Evolutionary conservation across 2,888 invertebrate species (phyloP), one percentile per base, ranked within the genome.

Genomic region (Epistrophella euchroma): DNA sequence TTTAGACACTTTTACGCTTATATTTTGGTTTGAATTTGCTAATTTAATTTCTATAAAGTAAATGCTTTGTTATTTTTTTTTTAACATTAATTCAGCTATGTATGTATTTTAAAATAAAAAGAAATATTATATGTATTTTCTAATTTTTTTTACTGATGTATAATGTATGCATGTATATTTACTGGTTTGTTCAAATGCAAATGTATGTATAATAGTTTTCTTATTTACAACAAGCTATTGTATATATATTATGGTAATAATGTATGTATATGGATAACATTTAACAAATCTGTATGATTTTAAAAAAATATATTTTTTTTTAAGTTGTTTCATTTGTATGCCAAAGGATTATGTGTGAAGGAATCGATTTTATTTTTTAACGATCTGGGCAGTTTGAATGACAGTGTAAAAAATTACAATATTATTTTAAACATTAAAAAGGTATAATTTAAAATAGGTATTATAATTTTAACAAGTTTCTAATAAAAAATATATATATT

Each of bases 1-100:
- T 83, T 88, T 88, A 88, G 88, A 88, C 71, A 88, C 85, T 84
- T 88, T 88, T 88, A 88, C 88, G 88, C 88, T 88, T 88, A 87
- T 75, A 37, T 76, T 50, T 68, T 73, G 22, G 22, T 52, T 64
- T 74, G 75, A 71, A 32, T 72, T 72, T 70, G 17, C 32, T 72
- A 22, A 13, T 68, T 55, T 72, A 22, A 13, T 68, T 55, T 25
- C 11, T 52, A 40, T 60, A 40, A 70, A 13, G 55, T 55, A 66
- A 37, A 75, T 70, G 58, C 66, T 77, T 55, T n/a, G 56, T 71
- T 73, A 5, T 79, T 25, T 78, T 52, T 40, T 47, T 74, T 68
- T 62, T n/a, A n/a, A 52, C 45, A 19, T 71, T 82, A 35, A 2
- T 60, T 72, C 19, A 68, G 45, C 60, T 68, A 35, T 45, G 35